Evolutionary conservation across 2,888 invertebrate genomes (phyloP), one percentile per base, ranked within the genome.

Genomic region (Melanostoma mellinum): DNA sequence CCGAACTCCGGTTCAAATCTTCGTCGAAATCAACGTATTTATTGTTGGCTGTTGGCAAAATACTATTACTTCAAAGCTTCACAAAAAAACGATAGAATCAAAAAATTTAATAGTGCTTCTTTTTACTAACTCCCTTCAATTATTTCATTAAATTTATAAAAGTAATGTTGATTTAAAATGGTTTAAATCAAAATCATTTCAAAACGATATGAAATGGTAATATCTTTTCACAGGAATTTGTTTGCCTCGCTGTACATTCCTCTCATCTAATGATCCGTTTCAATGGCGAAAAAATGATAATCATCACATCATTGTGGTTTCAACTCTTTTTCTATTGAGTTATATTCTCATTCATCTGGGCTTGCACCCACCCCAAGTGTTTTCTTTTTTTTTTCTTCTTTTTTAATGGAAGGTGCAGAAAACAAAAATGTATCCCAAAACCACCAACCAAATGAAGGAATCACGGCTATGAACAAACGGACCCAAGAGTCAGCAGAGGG

Each of bases 401-500:
- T 77, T 36, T 40, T 6, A 46, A 4, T 67, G 46, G 6, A 72
- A 56, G 65, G 46, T 65, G 33, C 33, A 65, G 40, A 55, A 9
- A 67, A 32, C 30, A 53, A 75, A 65, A 75, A n/a, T 3, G 33
- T 42, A 44, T 50, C n/a, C 52, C 61, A 10, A 80, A 72, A 68
- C 76, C 71, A 58, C 67, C 72, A 71, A 61, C 72, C 81, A 72
- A 76, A 72, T 81, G 67, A 61, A 68, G 67, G 77, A 77, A 78
- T 73, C 82, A 82, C 78, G 60, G 78, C 73, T 67, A 48, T 30
- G 73, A 40, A 73, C 78, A 82, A 63, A 73, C 78, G 10, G 10
- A 42, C 20, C 46, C 35, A 42, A 36, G 42, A 42, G 44, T 10
- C 36, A n/a, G 50, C 20, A 2, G 3, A 48, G 4, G 69, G 73